phyloP scores from a whole-genome alignment of 2,113 vertebrate species.

The Halichoeres trimaculatus region DNA sequence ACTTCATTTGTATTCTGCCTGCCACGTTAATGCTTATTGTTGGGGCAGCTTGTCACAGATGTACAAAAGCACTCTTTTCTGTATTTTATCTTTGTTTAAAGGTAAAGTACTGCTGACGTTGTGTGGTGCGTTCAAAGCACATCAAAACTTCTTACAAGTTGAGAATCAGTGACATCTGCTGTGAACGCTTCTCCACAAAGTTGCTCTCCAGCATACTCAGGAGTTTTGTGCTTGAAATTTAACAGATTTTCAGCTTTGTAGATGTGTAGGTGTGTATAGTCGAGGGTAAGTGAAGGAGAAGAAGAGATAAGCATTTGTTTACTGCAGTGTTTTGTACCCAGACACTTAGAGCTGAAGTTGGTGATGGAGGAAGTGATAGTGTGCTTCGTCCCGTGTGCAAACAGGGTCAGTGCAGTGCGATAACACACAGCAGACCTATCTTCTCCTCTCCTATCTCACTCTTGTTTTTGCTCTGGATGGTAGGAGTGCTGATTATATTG shows the following conservation, averaged over 20 bases:
- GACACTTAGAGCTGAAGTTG: constrained; percentile 10
- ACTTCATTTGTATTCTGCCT: constrained; percentile 31
- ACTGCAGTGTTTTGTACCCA: background rate
- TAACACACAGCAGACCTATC: background rate
- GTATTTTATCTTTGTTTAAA: background rate
- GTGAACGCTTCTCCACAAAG: constrained; percentile 22
- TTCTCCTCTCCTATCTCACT: constrained; percentile 9
- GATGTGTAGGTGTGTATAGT: background rate
- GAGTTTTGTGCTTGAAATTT: background rate
- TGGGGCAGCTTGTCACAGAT: constrained; percentile 27
- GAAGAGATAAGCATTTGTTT: constrained; percentile 25
- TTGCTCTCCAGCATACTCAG: constrained; percentile 1
- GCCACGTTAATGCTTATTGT: constrained; percentile 26
- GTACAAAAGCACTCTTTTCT: constrained; percentile 25
- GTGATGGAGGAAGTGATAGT: constrained; percentile 33
- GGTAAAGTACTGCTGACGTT: background rate
- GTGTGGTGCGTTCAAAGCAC: background rate
- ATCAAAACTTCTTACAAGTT: background rate
- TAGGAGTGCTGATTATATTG: constrained; percentile 30
- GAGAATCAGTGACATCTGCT: background rate
- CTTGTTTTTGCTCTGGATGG: constrained; percentile 13
- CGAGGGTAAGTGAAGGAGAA: constrained; percentile 13
- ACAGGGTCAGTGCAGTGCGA: constrained; percentile 9
- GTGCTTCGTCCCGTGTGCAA: constrained; percentile 9
- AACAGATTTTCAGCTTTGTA: background rate